Conservation (phyloP, 2,888 invertebrate genomes). For the Drosophila kambysellisi region DNA sequence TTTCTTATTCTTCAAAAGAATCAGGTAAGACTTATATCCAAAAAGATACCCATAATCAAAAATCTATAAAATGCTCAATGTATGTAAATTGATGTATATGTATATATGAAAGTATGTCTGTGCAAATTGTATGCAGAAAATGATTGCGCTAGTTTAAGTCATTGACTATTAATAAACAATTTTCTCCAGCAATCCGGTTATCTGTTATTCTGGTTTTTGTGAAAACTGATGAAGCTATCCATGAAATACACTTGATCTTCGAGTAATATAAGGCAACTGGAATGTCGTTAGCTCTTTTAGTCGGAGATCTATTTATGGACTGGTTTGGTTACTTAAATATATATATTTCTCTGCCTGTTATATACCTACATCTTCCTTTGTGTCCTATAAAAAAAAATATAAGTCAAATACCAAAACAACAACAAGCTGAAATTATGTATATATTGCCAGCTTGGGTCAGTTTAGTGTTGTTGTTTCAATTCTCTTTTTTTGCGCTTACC, state of each 20-base stretch:
- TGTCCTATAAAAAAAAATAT: background rate
- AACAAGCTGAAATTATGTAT: background rate
- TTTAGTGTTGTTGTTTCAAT: background rate
- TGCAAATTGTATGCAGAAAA: background rate
- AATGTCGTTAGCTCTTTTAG: background rate
- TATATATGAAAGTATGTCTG: background rate
- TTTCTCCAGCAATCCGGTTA: background rate
- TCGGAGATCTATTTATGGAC: background rate
- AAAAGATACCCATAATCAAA: no score
- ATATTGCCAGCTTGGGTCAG: background rate
- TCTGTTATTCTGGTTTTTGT: background rate
- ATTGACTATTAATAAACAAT: background rate
- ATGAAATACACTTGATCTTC: background rate
- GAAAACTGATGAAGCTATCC: background rate
- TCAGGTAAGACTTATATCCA: no score
- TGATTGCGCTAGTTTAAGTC: background rate
- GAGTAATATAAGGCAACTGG: background rate
- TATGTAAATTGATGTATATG: background rate
- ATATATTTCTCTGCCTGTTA: background rate
- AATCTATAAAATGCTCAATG: background rate
- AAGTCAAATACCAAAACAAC: background rate
- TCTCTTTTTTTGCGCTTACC: background rate
- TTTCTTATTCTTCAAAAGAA: no score
- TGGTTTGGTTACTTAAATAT: background rate
- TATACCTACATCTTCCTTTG: background rate